phyloP scores from a whole-genome alignment of 2,113 vertebrate species.

The Aspidoscelis tigris region DNA sequence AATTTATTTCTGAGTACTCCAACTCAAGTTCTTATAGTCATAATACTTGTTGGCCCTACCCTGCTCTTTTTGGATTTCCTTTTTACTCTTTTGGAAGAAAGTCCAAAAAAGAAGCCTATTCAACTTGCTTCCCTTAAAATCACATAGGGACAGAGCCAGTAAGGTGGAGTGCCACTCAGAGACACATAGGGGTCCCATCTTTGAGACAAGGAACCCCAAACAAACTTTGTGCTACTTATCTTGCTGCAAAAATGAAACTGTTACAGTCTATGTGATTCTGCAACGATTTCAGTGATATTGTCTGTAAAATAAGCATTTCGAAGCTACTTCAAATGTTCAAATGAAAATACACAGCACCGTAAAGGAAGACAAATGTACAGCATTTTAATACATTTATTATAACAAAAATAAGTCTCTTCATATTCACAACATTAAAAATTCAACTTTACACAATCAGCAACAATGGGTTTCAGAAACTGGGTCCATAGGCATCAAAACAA shows the following conservation, averaged over 20 bases:
- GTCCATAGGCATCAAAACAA: not conserved
- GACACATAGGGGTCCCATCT: too few species aligned
- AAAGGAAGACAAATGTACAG: not conserved
- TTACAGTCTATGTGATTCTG: not conserved
- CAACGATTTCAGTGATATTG: not conserved
- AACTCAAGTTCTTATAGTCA: too few species aligned
- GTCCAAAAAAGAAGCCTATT: too few species aligned
- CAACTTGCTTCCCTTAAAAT: too few species aligned
- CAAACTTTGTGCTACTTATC: not conserved
- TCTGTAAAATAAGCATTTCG: not conserved
- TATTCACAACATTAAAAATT: constrained; percentile 40
- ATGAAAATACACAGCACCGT: not conserved
- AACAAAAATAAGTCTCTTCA: constrained; percentile 50
- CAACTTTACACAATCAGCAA: constrained; percentile 27
- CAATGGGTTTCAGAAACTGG: not conserved
- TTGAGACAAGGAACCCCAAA: too few species aligned
- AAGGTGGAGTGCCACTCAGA: too few species aligned
- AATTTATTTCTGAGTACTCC: too few species aligned
- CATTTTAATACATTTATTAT: constrained; percentile 64
- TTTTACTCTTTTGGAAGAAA: too few species aligned
- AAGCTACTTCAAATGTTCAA: not conserved
- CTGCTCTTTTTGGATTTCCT: too few species aligned
- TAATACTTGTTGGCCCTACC: too few species aligned
- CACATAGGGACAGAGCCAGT: too few species aligned
- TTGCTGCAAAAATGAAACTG: not conserved